Percentiles rank a stretch among this genome's conserved stretches.
phyloP scores from a whole-genome alignment of 2,113 vertebrate genomes.

The Stegastes partitus region DNA sequence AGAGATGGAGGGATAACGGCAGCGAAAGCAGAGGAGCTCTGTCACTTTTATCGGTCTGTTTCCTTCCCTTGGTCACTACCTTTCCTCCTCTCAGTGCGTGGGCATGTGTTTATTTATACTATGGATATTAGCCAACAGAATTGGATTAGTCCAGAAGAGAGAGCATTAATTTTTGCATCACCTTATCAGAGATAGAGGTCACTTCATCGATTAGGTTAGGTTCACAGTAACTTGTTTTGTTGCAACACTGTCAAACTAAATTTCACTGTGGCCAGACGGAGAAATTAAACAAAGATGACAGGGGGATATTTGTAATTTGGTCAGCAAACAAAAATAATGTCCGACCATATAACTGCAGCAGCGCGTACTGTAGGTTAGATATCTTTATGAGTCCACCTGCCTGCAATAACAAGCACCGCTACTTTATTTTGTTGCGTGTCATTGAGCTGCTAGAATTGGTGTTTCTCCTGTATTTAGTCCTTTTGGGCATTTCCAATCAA shows the following conservation, averaged over 20 bases:
- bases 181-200: slow-evolving; percentile 56
- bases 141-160: slow-evolving; percentile 66
- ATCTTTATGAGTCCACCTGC: background rate
- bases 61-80: slow-evolving; percentile 37
- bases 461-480: slow-evolving; percentile 1
- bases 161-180: slow-evolving; percentile 64
- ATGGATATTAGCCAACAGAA: slow-evolving; percentile 65
- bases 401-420: background rate
- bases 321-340: slow-evolving; percentile 11
- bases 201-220: slow-evolving; percentile 65
- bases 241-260: slow-evolving; percentile 47
- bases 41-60: slow-evolving; percentile 36
- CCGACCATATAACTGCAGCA: background rate
- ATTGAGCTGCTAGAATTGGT: background rate
- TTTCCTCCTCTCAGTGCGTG: slow-evolving; percentile 17
- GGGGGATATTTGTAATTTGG: slow-evolving; percentile 30
- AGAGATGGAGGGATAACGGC: slow-evolving; percentile 57
- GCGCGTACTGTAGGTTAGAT: background rate
- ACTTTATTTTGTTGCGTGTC: background rate
- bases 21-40: slow-evolving; percentile 25
- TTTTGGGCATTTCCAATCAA: background rate
- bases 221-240: slow-evolving; percentile 37
- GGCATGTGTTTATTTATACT: slow-evolving; percentile 55
- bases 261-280: slow-evolving; percentile 27
- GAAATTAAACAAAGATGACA: slow-evolving; percentile 37